Percentiles rank a stretch among this genome's conserved stretches.
Evolutionary conservation across 1,140 invertebrate genomes (phyloP).

Genomic region (Pygmarrhopalites habei): DNA sequence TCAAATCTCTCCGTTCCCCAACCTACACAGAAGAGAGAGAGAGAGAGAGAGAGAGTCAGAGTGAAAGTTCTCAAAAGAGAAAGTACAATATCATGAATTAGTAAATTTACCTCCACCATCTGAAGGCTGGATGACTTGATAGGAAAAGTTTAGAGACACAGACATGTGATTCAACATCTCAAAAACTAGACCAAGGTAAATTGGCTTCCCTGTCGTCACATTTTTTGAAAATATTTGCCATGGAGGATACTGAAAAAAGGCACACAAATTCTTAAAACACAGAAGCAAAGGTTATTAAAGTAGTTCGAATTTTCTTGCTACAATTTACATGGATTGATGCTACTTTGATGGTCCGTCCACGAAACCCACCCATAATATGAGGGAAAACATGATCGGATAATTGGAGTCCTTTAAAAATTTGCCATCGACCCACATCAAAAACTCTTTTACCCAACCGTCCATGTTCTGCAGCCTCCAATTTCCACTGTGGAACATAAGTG

Average conservation of each 20-base stretch:
- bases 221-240: conserved; percentile 55
- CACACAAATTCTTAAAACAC: too few species aligned
- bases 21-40: too few species aligned
- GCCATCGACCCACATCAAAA: conserved; percentile 64
- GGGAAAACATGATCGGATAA: conserved; percentile 65
- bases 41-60: too few species aligned
- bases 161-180: conserved; percentile 71
- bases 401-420: conserved; percentile 56
- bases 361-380: conserved; percentile 67
- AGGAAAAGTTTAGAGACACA: conserved; percentile 71
- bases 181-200: conserved; percentile 64
- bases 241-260: conserved; percentile 62
- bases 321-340: conserved; percentile 43
- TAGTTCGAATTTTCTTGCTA: too few species aligned
- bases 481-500: conserved; percentile 47
- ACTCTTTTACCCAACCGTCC: conserved; percentile 52
- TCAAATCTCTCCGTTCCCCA: conserved; percentile 26
- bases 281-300: too few species aligned
- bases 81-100: too few species aligned
- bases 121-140: conserved; percentile 37
- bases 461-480: conserved; percentile 56
- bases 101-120: conserved; percentile 27
- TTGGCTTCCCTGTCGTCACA: conserved; percentile 39
- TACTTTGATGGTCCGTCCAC: conserved; percentile 52
- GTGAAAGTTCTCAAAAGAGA: too few species aligned